Evolutionary conservation across 1,140 invertebrate genomes (phyloP).

Genomic region (Hycleus phaleratus): DNA sequence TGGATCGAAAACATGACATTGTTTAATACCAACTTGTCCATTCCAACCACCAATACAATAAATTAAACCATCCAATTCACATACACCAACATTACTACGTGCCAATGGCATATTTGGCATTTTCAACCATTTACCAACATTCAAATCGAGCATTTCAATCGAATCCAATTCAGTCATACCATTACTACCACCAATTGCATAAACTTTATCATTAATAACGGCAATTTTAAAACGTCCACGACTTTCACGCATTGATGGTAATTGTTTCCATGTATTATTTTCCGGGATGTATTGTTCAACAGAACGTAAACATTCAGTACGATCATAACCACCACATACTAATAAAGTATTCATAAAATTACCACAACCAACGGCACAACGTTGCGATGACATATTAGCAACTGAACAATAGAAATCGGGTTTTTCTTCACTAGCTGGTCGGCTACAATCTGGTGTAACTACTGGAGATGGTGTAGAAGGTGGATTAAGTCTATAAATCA

Average conservation of each 20-base stretch:
- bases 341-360: constrained; percentile 60
- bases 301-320: constrained; percentile 69
- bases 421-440: constrained; percentile 38
- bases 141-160: constrained; percentile 55
- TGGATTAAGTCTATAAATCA: constrained; percentile 44
- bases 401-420: constrained; percentile 55
- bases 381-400: constrained; percentile 57
- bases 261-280: constrained; percentile 58
- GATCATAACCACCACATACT: constrained; percentile 78
- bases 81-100: constrained; percentile 65
- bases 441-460: constrained; percentile 33
- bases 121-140: constrained; percentile 53
- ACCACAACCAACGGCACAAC: constrained; percentile 68
- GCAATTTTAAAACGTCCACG: constrained; percentile 69
- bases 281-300: constrained; percentile 67
- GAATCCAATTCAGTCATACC: constrained; percentile 63
- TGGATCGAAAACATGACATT: constrained; percentile 67
- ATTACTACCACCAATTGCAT: constrained; percentile 73
- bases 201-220: constrained; percentile 57
- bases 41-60: constrained; percentile 78
- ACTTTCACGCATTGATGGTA: constrained; percentile 61
- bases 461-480: constrained; percentile 42
- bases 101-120: constrained; percentile 56
- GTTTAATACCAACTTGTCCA: constrained; percentile 63
- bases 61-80: constrained; percentile 57